Base-by-base conservation (phyloP, 1,140 invertebrate species). In the Drosophila nigrodunni region DNA sequence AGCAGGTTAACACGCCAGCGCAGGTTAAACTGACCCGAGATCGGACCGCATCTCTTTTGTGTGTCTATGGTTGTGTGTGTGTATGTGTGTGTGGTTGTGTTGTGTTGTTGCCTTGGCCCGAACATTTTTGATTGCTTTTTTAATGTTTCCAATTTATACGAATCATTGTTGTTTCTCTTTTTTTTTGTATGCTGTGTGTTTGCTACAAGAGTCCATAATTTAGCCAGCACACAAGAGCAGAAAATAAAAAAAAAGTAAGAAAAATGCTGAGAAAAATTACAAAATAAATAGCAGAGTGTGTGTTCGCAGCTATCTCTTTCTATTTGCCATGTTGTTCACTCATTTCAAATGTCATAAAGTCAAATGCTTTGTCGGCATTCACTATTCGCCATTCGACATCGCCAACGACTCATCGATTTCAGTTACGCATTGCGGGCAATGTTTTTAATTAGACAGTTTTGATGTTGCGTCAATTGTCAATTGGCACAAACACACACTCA, bases 71-170 rank as follows among this genome's bases (percentile, higher is more conserved):
- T 69, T 49, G 65, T 25, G 25, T 25, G 25, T 68, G 57, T 60
- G 52, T 57, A 55, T 79, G 73, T 76, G 67, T n/a, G n/a, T n/a
- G n/a, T n/a, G n/a, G n/a, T 57, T 76, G 82, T 34, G 62, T 44
- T 54, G 64, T 66, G 59, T 59, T 85, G 74, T 64, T 79, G 82
- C 74, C 82, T 86, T 85, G 80, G 80, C 74, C 77, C 77, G 77
- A 88, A 88, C 83, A 89, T 85, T 88, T 88, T 88, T 88, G 83
- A 88, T 88, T 88, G 83, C 83, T 88, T 89, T 88, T 88, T 88
- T 88, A 88, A 88, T 88, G 83, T 89, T 88, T 88, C 83, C 83
- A 89, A 88, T 88, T 89, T 88, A 88, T 88, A 89, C 83, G 83
- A 88, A 88, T 88, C 83, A 88, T 88, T 88, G 85, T 89, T 88